phyloP scores from a whole-genome alignment of 30 jellyfish, hydroid and myxozoan genomes.

The Pseudorhiza aurosa region DNA sequence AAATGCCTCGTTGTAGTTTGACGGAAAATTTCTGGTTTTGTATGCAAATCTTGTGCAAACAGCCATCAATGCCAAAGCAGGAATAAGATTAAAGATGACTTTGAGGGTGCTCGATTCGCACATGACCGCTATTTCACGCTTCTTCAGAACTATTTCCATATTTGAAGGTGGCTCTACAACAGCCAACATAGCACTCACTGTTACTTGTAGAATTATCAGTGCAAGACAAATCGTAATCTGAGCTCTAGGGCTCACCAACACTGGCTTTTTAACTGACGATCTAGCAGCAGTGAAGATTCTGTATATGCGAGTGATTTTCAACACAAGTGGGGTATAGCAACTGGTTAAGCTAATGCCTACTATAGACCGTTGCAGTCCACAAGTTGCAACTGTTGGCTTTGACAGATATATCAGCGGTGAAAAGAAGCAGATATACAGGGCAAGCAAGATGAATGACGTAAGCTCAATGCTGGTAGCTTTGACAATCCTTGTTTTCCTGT shows the following conservation, averaged over 20 bases:
- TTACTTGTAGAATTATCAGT: conserved; percentile 71
- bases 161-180: conserved; percentile 94
- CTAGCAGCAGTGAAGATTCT: conserved; percentile 83
- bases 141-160: conserved; percentile 43
- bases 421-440: conserved; percentile 51
- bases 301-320: conserved; percentile 88
- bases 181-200: conserved; percentile 85
- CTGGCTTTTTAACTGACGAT: conserved; percentile 39
- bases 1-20: too few relatives aligned
- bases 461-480: conserved; percentile 88
- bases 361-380: conserved; percentile 75
- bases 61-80: conserved; percentile 79
- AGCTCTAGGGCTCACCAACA: conserved; percentile 80
- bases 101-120: conserved; percentile 68
- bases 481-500: conserved; percentile 69
- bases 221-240: conserved; percentile 81
- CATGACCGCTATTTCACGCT: conserved; percentile 53
- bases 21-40: too few relatives aligned
- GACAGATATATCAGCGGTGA: conserved; percentile 51
- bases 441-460: conserved; percentile 58
- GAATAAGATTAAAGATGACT: conserved; percentile 68
- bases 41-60: too few relatives aligned
- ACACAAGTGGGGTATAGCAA: conserved; percentile 94
- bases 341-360: conserved; percentile 87
- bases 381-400: conserved; percentile 47